Base-by-base conservation (phyloP, 2,113 vertebrate genomes). In the Monopterus albus region DNA sequence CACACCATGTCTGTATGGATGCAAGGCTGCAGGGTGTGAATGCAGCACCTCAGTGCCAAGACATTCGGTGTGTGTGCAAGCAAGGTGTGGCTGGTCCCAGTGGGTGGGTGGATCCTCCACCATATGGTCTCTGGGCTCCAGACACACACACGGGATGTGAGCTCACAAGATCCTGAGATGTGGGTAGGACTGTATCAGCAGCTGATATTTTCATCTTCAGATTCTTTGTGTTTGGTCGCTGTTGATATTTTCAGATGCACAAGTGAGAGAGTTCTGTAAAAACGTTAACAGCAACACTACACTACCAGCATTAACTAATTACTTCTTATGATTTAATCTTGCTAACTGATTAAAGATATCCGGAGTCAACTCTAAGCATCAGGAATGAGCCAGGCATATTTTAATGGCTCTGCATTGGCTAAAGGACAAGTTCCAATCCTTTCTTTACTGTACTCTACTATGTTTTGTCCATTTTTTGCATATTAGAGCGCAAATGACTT, bases 61-160 rank as follows among this genome's bases (percentile, higher is more conserved):
- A 55, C 42, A 83, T 72, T 57, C 52, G 56, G 14, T 10, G 42
- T 9, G n/a, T 8, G 7, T 3, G 3, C 0, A 4, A 25, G 40
- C 51, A 63, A 73, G 63, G 72, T 72, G 75, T 79, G 76, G 72
- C 17, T 46, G 52, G 51, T 58, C 68, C 43, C 52, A 62, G 25
- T 56, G 74, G 79, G 78, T 84, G 84, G 68, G 75, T 69, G 75
- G 68, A 71, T 82, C 75, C 53, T 76, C 7, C 45, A 75, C 72
- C 81, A 84, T 72, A 80, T 84, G 80, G 71, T 64, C 69, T 61
- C 68, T 64, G 58, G 31, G 13, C 23, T 18, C 2, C 26, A 39
- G 31, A 67, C 60, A 64, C 74, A 55, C 49, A 46, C 43, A 49
- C 50, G 42, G 42, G 57, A 63, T 28, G 56, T 53, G 40, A 64